Evolutionary conservation across 1,140 invertebrate genomes (phyloP), one percentile per base, ranked within the genome.

Genomic region (Asbolus verrucosus): DNA sequence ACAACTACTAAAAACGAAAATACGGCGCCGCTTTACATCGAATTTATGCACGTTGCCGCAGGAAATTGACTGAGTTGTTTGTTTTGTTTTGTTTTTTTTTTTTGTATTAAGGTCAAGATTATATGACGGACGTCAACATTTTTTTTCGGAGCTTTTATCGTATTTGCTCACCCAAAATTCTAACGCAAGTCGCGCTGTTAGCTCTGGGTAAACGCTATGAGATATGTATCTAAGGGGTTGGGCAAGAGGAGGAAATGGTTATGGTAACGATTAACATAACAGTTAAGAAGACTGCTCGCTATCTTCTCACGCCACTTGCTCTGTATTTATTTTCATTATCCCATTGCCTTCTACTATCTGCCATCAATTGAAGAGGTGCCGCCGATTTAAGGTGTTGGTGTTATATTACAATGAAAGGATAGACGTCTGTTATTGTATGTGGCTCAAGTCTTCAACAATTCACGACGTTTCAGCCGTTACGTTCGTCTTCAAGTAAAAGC

Each of bases 181-280:
- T 11, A 36, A 11, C 33, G 33, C 33, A 36, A 38, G 6, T 38
- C 33, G 5, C 33, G 33, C 33, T 38, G 39, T 50, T 50, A 24
- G 46, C 46, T 24, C 46, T 54, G 46, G 24, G 46, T 54, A 54
- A 54, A 54, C 46, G 46, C 46, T 13, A 54, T 54, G 46, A 54
- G 46, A 54, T 54, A 54, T 54, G 46, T 54, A 54, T 54, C 46
- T 54, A 50, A 50, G 43, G 43, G 43, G 18, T 46, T n/a, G n/a
- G 21, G 46, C 19, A 30, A 54, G 46, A 54, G 46, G 46, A 54
- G 46, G 46, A 54, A 54, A 54, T 54, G 46, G 46, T 54, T 54
- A 54, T 54, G 46, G 46, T 54, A 54, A 54, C 46, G 46, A 54
- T 54, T 54, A 54, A 54, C 46, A 54, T 54, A 54, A 54, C 46